phyloP scores from a whole-genome alignment of 2,113 vertebrate genomes.

The Rhadina sibilatrix region DNA sequence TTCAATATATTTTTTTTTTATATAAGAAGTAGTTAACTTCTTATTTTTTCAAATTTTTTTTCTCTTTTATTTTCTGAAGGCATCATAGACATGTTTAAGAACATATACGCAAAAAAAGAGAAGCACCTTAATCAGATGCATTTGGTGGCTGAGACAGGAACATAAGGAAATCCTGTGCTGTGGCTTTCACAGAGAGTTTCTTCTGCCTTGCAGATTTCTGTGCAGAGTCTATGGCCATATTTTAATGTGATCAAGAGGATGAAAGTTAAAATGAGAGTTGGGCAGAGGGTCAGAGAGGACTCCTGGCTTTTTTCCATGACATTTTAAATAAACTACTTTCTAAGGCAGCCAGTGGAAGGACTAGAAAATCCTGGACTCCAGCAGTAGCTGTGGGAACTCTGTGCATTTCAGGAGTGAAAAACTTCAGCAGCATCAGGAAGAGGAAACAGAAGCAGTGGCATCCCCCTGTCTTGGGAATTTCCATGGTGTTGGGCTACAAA shows the following conservation, averaged over 20 bases:
- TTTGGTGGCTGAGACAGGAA: neutral
- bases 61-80: neutral
- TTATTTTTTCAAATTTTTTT: neutral
- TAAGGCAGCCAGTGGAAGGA: neutral
- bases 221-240: neutral
- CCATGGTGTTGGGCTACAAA: neutral
- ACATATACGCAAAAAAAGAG: neutral
- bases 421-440: neutral
- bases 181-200: neutral
- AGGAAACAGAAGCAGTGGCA: slow-evolving; percentile 8
- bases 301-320: neutral
- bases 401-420: neutral
- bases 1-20: neutral
- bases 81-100: neutral
- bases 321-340: neutral
- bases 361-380: neutral
- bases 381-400: neutral
- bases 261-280: neutral
- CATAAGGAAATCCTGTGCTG: neutral
- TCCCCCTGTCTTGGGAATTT: neutral
- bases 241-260: neutral
- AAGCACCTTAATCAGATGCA: neutral
- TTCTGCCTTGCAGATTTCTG: neutral
- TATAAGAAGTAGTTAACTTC: neutral
- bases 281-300: neutral